phyloP scores from a whole-genome alignment of 2,113 vertebrate species.

The Spea multiplicata region DNA sequence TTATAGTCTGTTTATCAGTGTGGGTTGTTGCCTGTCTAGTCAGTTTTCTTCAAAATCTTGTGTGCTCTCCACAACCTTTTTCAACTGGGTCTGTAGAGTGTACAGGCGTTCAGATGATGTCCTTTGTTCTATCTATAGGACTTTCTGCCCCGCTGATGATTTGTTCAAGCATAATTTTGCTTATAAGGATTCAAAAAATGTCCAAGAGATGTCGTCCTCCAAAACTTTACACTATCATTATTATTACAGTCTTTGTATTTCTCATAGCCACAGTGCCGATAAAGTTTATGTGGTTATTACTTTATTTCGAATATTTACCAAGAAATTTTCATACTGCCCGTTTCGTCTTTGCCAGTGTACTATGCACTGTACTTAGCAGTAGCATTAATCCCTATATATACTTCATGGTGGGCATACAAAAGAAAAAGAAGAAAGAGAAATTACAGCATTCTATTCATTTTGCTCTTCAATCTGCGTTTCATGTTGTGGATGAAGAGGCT shows the following conservation, averaged over 20 bases:
- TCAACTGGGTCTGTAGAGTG: slow-evolving; percentile 1
- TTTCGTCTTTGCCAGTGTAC: slow-evolving; percentile 21
- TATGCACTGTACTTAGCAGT: slow-evolving; percentile 47
- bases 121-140: slow-evolving; percentile 13
- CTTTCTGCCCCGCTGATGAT: slow-evolving; percentile 24
- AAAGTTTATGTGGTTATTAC: slow-evolving; percentile 22
- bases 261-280: slow-evolving; percentile 19
- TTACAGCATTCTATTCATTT: slow-evolving; percentile 5
- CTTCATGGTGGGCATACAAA: slow-evolving; percentile 29
- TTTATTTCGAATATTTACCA: slow-evolving; percentile 9
- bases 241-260: slow-evolving; percentile 27
- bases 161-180: slow-evolving; percentile 16
- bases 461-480: slow-evolving; percentile 27
- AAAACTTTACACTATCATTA: slow-evolving; percentile 23
- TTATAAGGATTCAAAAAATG: slow-evolving; percentile 17
- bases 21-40: slow-evolving; percentile 54
- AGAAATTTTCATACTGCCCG: not conserved
- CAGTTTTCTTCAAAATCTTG: slow-evolving; percentile 54
- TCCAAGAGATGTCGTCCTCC: slow-evolving; percentile 16
- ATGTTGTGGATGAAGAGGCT: slow-evolving; percentile 10
- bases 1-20: slow-evolving; percentile 51
- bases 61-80: slow-evolving; percentile 40
- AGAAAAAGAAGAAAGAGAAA: slow-evolving; percentile 18
- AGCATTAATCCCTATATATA: slow-evolving; percentile 45
- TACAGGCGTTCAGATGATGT: slow-evolving; percentile 26